Base-by-base conservation (phyloP, 2,888 invertebrate genomes). In the Deilephila porcellus region DNA sequence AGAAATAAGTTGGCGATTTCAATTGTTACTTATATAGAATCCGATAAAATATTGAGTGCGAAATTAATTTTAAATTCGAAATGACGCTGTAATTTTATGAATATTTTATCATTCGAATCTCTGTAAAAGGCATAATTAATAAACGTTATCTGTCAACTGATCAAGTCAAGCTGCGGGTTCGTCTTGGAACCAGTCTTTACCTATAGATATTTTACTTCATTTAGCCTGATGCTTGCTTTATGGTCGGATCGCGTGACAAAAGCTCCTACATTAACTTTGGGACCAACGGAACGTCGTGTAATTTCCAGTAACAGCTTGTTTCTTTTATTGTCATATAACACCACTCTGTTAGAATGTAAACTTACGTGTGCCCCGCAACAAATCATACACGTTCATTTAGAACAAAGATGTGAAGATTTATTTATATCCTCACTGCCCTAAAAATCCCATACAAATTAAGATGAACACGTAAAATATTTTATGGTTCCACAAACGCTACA, bases 291-390 rank as follows among this genome's bases (percentile, higher is more conserved):
- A 89, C 85, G 88, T 92, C 92, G 87, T 93, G 93, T 93, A 91
- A 93, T 93, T 92, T 91, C 89, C 85, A 89, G 87, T 93, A 93
- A 93, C 91, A 88, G 92, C 83, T 89, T 93, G 92, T 92, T 93
- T 92, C 85, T 92, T 88, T 91, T 89, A 90, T 89, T 91, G 91
- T 91, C 89, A 91, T 84, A 82, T 83, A 85, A 85, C 85, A 84
- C 83, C 83, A 78, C 80, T 37, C 60, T 78, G 75, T 77, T 73
- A 74, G 74, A 75, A 70, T 71, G 19, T 71, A 53, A 70, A 53
- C 73, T 71, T 62, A 29, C 45, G 60, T 52, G 60, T 72, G 32
- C 52, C 52, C 25, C 20, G 52, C 29, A 70, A 70, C 70, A 53
- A 70, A 53, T 70, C 56, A 32, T 59, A 71, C 67, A 20, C 52